Evolutionary conservation across 2,113 vertebrate species (phyloP).

Genomic region (Columba janthina): DNA sequence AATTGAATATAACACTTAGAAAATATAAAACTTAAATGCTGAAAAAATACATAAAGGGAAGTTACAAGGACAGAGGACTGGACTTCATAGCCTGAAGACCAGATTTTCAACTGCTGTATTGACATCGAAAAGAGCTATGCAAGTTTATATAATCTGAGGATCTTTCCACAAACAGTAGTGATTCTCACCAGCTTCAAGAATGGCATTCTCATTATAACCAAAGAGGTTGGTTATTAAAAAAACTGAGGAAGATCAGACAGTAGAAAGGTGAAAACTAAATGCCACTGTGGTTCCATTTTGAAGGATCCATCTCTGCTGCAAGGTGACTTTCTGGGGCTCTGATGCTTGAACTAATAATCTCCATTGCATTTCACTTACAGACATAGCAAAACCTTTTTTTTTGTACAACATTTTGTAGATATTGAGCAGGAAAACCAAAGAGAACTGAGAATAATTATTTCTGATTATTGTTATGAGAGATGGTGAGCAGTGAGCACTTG

Average conservation of each 20-base stretch:
- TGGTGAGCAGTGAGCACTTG: not conserved
- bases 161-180: not conserved
- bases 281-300: not conserved
- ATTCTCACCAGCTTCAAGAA: not conserved
- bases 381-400: not conserved
- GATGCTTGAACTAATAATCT: not conserved
- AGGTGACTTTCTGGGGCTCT: not conserved
- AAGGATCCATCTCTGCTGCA: not conserved
- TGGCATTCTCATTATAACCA: not conserved
- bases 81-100: not conserved
- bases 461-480: not conserved
- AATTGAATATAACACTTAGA: not conserved
- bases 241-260: not conserved
- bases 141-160: not conserved
- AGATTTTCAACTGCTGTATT: not conserved
- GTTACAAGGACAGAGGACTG: not conserved
- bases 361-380: not conserved
- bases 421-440: not conserved
- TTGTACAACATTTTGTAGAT: not conserved
- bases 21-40: not conserved
- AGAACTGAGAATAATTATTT: not conserved
- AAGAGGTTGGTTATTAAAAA: not conserved
- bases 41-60: not conserved
- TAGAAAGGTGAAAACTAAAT: not conserved
- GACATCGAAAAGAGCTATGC: not conserved